A percentile compares a stretch with the other conserved stretches of the same genome.
Conservation (phyloP, 2,888 invertebrate species). For the Cloeon dipterum region DNA sequence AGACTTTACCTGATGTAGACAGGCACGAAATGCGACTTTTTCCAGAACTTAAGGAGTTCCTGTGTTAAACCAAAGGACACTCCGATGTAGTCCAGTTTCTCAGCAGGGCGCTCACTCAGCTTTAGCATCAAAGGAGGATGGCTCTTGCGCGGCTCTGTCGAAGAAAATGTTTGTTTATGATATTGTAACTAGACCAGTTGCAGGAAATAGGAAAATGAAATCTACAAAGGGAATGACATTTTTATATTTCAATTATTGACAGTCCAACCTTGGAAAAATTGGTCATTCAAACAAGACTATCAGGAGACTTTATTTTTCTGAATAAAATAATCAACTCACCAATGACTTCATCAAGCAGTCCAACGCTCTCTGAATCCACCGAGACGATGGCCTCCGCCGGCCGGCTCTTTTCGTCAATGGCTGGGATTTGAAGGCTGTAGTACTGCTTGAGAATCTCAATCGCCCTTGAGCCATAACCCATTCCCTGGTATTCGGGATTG, state of each 20-base stretch:
- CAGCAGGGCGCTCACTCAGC: conserved; percentile 61
- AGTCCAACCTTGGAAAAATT: not conserved
- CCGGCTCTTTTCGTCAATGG: conserved; percentile 31
- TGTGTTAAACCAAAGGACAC: conserved; percentile 84
- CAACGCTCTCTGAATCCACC: conserved; percentile 30
- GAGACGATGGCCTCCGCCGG: conserved; percentile 20
- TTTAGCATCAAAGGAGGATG: conserved; percentile 76
- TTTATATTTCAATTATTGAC: not conserved
- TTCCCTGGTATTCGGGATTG: conserved; percentile 93
- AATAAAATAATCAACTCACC: conserved; percentile 16
- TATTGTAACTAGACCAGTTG: conserved; percentile 4
- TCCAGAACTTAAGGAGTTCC: conserved; percentile 86
- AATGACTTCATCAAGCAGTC: conserved; percentile 44
- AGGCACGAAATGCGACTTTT: conserved; percentile 53
- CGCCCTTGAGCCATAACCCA: conserved; percentile 91
- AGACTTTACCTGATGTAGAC: conserved; percentile 60
- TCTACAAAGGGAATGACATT: no score
- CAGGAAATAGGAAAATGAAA: not conserved
- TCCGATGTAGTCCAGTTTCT: conserved; percentile 77
- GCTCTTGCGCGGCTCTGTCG: conserved; percentile 44
- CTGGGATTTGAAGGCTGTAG: conserved; percentile 59
- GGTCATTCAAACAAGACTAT: not conserved
- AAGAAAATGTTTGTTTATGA: conserved; percentile 4
- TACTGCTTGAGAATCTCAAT: conserved; percentile 66
- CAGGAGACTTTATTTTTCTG: not conserved